phyloP scores from a whole-genome alignment of 2,888 invertebrate species.

The Cosmia pyralina region DNA sequence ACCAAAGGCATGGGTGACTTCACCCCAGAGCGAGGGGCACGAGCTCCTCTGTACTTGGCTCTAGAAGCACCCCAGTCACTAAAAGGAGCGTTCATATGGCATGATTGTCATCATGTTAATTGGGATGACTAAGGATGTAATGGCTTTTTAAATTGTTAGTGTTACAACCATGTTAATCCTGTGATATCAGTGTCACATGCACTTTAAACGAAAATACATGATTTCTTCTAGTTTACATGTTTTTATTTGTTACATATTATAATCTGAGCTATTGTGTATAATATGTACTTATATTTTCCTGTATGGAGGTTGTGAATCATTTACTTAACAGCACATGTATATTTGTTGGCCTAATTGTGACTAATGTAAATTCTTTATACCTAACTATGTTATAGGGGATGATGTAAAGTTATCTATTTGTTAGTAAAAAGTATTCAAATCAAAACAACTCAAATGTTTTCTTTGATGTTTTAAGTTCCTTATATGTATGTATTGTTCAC shows the following conservation, averaged over 20 bases:
- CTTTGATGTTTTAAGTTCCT: conserved; percentile 20
- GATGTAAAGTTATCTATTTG: conserved; percentile 30
- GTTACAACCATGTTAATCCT: conserved; percentile 83
- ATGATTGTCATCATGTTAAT: conserved; percentile 87
- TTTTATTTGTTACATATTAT: conserved; percentile 70
- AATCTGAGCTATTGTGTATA: conserved; percentile 33
- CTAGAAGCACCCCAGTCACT: conserved; percentile 85
- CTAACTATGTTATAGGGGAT: conserved; percentile 15
- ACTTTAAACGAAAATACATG: conserved; percentile 86
- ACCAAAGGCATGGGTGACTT: conserved; percentile 88
- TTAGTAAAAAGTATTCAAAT: conserved; percentile 40
- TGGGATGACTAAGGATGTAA: conserved; percentile 86
- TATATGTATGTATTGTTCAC: conserved; percentile 5
- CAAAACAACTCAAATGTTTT: conserved; percentile 29
- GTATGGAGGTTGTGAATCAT: conserved; percentile 52
- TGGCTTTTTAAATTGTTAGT: conserved; percentile 72
- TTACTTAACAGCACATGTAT: conserved; percentile 37
- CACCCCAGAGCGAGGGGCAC: conserved; percentile 84
- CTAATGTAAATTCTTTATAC: conserved; percentile 14
- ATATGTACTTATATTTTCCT: conserved; percentile 49
- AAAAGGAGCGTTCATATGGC: conserved; percentile 88
- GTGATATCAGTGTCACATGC: conserved; percentile 88
- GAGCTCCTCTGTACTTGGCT: conserved; percentile 84
- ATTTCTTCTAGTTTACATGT: conserved; percentile 78
- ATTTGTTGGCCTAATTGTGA: conserved; percentile 43